Evolutionary conservation across 2,113 vertebrate genomes (phyloP), one percentile per base, ranked within the genome.

Genomic region (Ammodramus savannarum): DNA sequence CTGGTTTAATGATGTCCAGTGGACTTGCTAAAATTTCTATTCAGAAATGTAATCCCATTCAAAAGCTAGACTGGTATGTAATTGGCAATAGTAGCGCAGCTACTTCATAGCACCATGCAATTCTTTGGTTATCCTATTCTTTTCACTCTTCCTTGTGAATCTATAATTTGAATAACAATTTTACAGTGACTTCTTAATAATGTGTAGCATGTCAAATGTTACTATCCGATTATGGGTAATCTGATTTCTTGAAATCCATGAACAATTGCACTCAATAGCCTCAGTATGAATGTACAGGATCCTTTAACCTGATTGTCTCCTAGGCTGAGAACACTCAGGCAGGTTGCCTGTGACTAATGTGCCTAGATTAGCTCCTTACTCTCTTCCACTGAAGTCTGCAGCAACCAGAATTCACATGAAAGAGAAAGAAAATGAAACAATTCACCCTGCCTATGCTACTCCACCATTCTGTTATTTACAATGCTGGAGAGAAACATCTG

Each of bases 81-180:
- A 89, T 68, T 86, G 20, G 12, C 52, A 86, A 36, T 8, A 18
- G 54, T 34, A 39, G 54, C 15, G 16, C 22, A 65, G 73, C 23
- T 92, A 43, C 59, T 92, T 74, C 39, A 11, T 34, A 46, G 14
- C 39, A 67, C 39, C 29, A 16, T 41, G 12, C n/a, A 65, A 19
- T 91, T 86, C 34, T 65, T 61, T 58, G 13, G 38, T 55, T 90
- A 59, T 74, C 75, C 57, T 85, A 25, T 72, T 95, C 52, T 90
- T 90, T 89, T 31, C 27, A 32, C 13, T 85, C 61, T 79, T 89
- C 5, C 68, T 89, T 81, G 31, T 87, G 76, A 92, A 67, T 90
- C 65, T 65, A 19, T 78, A 68, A 92, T 95, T 92, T 92, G 38
- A 63, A 67, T 92, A 83, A 84, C 46, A 85, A 74, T 85, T 84